phyloP scores from a whole-genome alignment of 2,797 vertebrate species.

The Cichlasoma orientale region DNA sequence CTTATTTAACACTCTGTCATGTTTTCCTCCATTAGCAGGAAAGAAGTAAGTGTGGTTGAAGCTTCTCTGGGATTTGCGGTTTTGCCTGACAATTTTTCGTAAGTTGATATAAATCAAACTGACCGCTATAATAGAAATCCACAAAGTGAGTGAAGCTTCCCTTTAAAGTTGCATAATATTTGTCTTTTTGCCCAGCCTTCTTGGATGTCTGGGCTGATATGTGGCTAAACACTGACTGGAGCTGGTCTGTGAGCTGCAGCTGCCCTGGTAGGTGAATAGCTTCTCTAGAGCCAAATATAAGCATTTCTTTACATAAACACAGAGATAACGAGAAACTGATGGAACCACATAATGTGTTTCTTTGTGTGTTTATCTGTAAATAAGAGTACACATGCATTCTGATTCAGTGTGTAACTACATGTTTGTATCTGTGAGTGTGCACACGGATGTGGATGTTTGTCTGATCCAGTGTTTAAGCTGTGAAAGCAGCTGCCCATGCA shows the following conservation, averaged over 20 bases:
- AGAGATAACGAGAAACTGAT: conserved; percentile 6
- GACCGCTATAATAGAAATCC: neutral
- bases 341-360: neutral
- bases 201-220: conserved; percentile 27
- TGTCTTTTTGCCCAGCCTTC: conserved; percentile 27
- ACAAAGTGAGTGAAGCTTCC: conserved; percentile 2
- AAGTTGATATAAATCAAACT: neutral
- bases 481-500: conserved; percentile 60
- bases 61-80: neutral
- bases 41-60: neutral
- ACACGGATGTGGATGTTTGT: conserved; percentile 2
- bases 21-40: neutral
- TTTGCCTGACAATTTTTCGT: neutral
- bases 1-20: neutral
- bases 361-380: neutral
- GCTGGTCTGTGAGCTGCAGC: conserved; percentile 35
- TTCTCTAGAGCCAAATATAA: conserved; percentile 25
- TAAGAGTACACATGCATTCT: neutral
- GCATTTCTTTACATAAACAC: conserved; percentile 14
- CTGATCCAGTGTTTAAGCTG: conserved; percentile 35
- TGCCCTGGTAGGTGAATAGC: conserved; percentile 53
- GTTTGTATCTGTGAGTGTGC: conserved; percentile 3
- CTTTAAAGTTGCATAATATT: conserved; percentile 40
- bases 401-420: neutral
- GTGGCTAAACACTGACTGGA: conserved; percentile 43